Conservation (phyloP, 2,888 invertebrate genomes). For the Melanchra persicariae region DNA sequence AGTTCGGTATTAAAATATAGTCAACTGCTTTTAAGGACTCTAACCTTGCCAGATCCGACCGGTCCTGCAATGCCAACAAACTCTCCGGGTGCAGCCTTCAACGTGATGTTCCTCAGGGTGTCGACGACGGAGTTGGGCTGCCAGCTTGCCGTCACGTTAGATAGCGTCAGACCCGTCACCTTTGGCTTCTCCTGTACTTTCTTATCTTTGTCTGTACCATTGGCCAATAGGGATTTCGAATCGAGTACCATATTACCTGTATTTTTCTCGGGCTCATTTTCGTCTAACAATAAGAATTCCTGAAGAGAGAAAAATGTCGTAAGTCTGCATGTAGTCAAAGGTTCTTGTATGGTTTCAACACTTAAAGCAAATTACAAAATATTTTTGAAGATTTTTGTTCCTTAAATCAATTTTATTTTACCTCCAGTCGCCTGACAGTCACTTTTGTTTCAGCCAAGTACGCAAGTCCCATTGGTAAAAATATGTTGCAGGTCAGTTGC, state of each 20-base stretch:
- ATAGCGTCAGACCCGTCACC: constrained; percentile 77
- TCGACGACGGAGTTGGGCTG: constrained; percentile 84
- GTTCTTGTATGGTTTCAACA: not conserved
- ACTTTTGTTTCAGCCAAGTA: constrained; percentile 92
- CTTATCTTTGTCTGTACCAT: constrained; percentile 40
- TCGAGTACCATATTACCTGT: constrained; percentile 47
- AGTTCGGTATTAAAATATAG: not conserved
- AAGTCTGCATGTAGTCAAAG: too few relatives aligned
- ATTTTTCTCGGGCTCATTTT: constrained; percentile 74
- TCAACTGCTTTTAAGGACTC: not conserved
- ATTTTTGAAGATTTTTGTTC: not conserved
- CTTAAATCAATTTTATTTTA: constrained; percentile 67
- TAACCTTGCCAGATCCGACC: constrained; percentile 94
- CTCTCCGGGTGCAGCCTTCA: constrained; percentile 89
- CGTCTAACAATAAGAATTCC: constrained; percentile 86
- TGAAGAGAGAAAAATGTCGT: constrained; percentile 59
- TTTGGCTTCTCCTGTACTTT: constrained; percentile 36
- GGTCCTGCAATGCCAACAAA: constrained; percentile 93
- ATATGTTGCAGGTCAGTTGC: constrained; percentile 92
- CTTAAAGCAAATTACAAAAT: not conserved
- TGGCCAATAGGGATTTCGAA: constrained; percentile 38
- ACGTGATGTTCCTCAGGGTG: constrained; percentile 88
- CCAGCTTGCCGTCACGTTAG: constrained; percentile 86
- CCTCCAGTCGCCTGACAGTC: constrained; percentile 92
- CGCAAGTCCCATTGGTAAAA: constrained; percentile 91